These are phyloP conservation scores for Trachops cirrhosus DNA, from an alignment of 2,797 vertebrate genomes.

Conservation along the genomic window DNA sequence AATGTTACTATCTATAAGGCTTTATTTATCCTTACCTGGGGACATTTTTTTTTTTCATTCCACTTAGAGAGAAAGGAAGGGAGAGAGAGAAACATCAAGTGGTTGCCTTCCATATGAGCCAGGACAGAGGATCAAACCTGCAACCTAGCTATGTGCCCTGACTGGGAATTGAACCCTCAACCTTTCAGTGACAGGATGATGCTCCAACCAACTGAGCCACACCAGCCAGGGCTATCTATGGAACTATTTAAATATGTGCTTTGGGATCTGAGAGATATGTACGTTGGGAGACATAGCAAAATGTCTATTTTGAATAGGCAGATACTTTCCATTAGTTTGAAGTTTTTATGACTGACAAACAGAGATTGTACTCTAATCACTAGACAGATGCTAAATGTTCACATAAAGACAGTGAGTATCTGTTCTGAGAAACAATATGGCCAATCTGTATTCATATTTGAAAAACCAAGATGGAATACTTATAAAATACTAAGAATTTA, in stretches of 20 bases:
- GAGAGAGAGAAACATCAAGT: neutral
- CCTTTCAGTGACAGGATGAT: neutral
- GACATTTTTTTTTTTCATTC: neutral
- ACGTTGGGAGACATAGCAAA: slow-evolving; percentile 36
- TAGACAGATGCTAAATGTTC: slow-evolving; percentile 62
- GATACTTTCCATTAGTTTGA: slow-evolving; percentile 41
- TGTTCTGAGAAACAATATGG: slow-evolving; percentile 51
- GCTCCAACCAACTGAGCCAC: neutral
- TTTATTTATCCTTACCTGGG: neutral
- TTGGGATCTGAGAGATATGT: neutral
- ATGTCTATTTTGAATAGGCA: slow-evolving; percentile 33
- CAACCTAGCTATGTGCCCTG: neutral
- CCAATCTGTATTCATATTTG: slow-evolving; percentile 41
- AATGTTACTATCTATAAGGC: neutral
- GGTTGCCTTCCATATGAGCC: neutral
- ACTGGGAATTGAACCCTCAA: neutral
- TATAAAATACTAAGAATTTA: slow-evolving; percentile 41
- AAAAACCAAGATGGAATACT: slow-evolving; percentile 32
- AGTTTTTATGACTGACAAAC: slow-evolving; percentile 52
- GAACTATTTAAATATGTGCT: neutral
- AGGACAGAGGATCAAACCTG: neutral
- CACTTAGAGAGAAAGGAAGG: neutral
- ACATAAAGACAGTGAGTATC: slow-evolving; percentile 49
- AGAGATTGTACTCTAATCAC: slow-evolving; percentile 50
- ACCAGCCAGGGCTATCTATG: neutral